Base-by-base conservation (phyloP, 2,797 vertebrate species). In the Pachyuromys duprasi region DNA sequence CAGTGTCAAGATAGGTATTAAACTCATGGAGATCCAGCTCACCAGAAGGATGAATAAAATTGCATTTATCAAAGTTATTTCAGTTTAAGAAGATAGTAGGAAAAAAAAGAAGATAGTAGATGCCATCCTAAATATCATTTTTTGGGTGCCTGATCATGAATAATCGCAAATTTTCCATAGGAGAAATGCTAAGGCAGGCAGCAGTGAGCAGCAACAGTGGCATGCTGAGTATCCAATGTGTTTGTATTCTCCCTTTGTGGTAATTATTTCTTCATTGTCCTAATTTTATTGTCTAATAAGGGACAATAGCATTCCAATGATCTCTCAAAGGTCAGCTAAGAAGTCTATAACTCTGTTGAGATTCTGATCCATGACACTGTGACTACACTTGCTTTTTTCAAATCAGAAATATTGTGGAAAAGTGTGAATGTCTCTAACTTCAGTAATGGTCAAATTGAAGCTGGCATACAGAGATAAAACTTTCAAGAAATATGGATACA, bases 1-100 rank as follows among this genome's bases (percentile, higher is more conserved):
- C 6, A 60, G 80, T 0, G 53, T 53, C 5, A 83, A 91, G 20
- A 70, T 31, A 0, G 12, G 81, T 80, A 49, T 89, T 81, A 93
- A 39, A 69, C 0, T 31, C 39, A 72, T 80, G 3, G 82, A 83
- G 65, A 84, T 88, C 55, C 76, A 74, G 65, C 76, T 17, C 7
- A 76, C 79, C 80, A 55, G 45, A 93, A 69, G 1, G 94, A 91
- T 89, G 39, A 31, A 69, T 70, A 75, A 95, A 65, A 81, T 28
- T 76, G 2, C 17, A 91, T 69, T 74, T 26, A 78, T 67, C 42
- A 62, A 22, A 33, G 15, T 42, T 91, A 33, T 93, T 93, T 84
- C 1, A 1, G 24, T 79, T 93, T 81, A 90, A 72, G 18, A 70
- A 94, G 39, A 12, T 67, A 80, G 42, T 53, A 89, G 17, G n/a